Conservation (phyloP, 2,888 invertebrate genomes). For the Polyommatus icarus region DNA sequence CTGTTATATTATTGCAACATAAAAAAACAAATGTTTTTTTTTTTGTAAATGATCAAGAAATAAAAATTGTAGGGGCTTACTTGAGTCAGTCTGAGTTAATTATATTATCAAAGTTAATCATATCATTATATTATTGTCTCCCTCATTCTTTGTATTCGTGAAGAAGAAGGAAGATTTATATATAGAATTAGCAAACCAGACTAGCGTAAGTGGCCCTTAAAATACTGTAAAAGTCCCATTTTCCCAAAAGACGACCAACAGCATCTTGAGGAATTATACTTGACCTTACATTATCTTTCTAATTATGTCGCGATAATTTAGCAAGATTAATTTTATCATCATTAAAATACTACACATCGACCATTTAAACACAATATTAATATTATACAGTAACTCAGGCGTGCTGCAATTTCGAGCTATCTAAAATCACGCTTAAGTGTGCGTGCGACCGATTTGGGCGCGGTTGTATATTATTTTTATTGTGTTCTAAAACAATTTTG, state of each 20-base stretch:
- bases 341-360: neutral
- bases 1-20: neutral
- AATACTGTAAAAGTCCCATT: neutral
- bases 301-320: neutral
- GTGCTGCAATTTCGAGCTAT: too few species aligned
- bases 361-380: too few species aligned
- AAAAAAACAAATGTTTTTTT: too few species aligned
- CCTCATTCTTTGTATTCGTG: neutral
- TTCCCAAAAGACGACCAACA: neutral
- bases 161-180: neutral
- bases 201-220: neutral
- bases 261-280: too few species aligned
- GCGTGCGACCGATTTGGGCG: too few species aligned
- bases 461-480: neutral
- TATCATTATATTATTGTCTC: neutral
- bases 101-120: neutral
- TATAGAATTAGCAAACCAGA: neutral
- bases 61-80: too few species aligned
- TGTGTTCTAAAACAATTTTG: neutral
- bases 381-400: too few species aligned
- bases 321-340: neutral
- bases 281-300: too few species aligned
- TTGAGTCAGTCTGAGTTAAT: neutral
- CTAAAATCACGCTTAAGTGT: too few species aligned
- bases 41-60: too few species aligned